Base-by-base conservation (phyloP, 2,888 invertebrate genomes). In the Drosophila longiperda region DNA sequence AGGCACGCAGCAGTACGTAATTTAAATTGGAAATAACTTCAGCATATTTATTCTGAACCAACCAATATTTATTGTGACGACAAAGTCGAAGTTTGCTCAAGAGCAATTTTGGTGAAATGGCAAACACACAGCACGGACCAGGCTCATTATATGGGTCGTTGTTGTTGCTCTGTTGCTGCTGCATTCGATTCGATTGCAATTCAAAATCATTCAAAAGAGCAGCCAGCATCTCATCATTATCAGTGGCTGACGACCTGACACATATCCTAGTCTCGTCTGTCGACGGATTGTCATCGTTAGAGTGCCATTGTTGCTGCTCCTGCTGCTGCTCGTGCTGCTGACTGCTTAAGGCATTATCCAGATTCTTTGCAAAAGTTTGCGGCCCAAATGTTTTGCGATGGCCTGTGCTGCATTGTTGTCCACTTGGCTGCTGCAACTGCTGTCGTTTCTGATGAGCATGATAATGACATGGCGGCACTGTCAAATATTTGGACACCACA, bases 31-130 rank as follows among this genome's bases (percentile, higher is more conserved):
- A 92, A 89, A 93, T 92, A 90, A 93, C 92, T 89, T 93, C 93
- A 75, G 92, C 91, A 86, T 93, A 93, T 92, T 93, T 93, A 92
- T 93, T 93, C 88, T 93, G 93, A 82, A 93, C 93, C 86, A 93
- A 90, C 93, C 93, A 93, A 91, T 93, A 93, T 92, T 93, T 93
- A 91, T 93, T 93, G 87, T 93, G 91, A 85, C 91, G 90, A 83
- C 92, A 93, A 71, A 92, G 90, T 77, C 92, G 92, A 88, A 93
- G 92, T 92, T 93, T 92, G 86, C 84, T 91, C 89, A 93, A 90
- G 77, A 93, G 91, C 87, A 93, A 90, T 93, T 93, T 92, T 40
- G 92, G 92, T 78, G 93, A 92, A 82, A 93, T 92, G 82, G 88
- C 84, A 85, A 89, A 81, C 65, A 78, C 76, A 71, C 82, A 83